Conservation (phyloP, 2,888 invertebrate genomes). For the Drosophila parthenogenetica region DNA sequence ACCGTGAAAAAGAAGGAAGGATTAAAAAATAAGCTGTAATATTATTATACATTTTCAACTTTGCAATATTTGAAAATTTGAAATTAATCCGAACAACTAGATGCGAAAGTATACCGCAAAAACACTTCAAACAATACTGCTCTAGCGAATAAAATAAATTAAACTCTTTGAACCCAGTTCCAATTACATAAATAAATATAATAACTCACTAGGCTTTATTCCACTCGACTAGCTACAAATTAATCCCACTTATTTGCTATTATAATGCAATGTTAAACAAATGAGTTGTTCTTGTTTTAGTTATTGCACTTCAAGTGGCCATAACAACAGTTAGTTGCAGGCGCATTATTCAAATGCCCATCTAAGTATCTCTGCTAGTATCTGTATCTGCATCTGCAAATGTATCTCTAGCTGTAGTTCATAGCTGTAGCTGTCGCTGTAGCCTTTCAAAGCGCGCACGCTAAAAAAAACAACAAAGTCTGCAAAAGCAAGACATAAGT, state of each 20-base stretch:
- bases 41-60: too few species aligned
- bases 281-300: constrained; percentile 32
- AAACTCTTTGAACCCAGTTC: not conserved
- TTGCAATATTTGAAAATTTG: too few species aligned
- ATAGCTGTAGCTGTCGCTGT: constrained; percentile 24
- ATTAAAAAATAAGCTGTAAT: too few species aligned
- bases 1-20: too few species aligned
- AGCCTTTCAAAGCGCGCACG: constrained; percentile 40
- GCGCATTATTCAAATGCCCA: constrained; percentile 77
- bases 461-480: constrained; percentile 32
- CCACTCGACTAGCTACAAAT: constrained; percentile 4
- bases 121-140: too few species aligned
- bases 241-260: constrained; percentile 15
- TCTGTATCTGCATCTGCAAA: constrained; percentile 29
- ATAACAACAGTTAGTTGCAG: constrained; percentile 37
- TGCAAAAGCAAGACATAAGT: constrained; percentile 40
- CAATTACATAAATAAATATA: not conserved
- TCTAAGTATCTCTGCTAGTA: constrained; percentile 57
- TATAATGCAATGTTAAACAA: constrained; percentile 25
- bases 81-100: too few species aligned
- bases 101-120: too few species aligned
- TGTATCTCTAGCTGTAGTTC: constrained; percentile 28
- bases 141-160: not conserved
- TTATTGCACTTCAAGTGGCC: constrained; percentile 27
- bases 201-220: not conserved